Evolutionary conservation across 2,888 invertebrate species (phyloP).

Genomic region (Toxonevra muliebris): DNA sequence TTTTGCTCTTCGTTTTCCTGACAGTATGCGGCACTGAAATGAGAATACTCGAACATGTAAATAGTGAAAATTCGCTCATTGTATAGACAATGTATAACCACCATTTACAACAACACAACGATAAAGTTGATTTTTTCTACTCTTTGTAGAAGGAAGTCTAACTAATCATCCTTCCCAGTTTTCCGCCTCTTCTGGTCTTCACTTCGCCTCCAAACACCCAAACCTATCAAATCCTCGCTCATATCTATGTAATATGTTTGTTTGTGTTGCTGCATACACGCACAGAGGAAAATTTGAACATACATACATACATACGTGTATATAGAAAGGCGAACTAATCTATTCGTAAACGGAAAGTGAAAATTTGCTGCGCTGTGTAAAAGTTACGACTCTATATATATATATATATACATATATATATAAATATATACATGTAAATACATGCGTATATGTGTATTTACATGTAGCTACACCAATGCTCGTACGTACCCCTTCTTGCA

Average conservation of each 20-base stretch:
- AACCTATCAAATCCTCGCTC: too few relatives aligned
- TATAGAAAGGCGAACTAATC: conserved; percentile 47
- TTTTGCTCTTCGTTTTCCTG: too few relatives aligned
- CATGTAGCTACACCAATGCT: conserved; percentile 9
- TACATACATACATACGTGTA: conserved; percentile 11
- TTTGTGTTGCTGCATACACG: neutral
- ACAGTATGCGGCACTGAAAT: too few relatives aligned
- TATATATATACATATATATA: neutral
- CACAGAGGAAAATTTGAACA: conserved; percentile 19
- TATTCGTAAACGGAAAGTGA: conserved; percentile 61
- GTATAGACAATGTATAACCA: neutral
- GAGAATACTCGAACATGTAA: neutral
- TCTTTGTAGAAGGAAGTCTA: too few relatives aligned
- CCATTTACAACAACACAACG: too few relatives aligned
- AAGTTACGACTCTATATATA: conserved; percentile 39
- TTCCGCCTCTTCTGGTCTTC: too few relatives aligned
- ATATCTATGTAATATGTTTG: too few relatives aligned
- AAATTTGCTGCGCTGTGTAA: conserved; percentile 57
- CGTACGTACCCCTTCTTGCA: conserved; percentile 2
- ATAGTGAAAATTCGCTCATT: neutral
- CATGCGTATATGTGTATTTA: neutral
- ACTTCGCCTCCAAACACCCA: too few relatives aligned
- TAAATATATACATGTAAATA: neutral
- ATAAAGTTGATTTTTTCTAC: too few relatives aligned
- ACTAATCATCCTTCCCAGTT: too few relatives aligned